phyloP scores from a whole-genome alignment of 53 echinoderm and acorn worm genomes.

The Echinarachnius parma region DNA sequence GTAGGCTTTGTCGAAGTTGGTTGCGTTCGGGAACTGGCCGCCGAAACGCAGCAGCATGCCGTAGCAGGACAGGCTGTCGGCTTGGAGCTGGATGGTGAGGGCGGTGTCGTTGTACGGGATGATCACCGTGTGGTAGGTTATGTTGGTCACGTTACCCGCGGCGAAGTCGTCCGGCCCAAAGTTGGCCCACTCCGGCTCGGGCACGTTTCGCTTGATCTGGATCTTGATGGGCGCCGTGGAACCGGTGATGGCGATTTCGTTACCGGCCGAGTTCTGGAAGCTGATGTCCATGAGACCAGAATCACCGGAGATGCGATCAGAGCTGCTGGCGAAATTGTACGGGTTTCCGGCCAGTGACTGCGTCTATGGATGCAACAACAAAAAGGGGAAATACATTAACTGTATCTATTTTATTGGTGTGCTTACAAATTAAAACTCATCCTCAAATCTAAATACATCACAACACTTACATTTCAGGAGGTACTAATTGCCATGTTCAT shows the following conservation, averaged over 20 bases:
- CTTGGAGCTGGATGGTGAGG: conserved; percentile 47
- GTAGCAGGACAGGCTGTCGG: conserved; percentile 25
- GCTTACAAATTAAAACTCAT: too few species aligned
- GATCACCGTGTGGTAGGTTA: conserved; percentile 63
- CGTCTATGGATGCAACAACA: neutral
- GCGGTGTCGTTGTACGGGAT: conserved; percentile 57
- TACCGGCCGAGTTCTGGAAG: conserved; percentile 18
- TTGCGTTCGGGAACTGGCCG: conserved; percentile 40
- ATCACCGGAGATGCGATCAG: conserved; percentile 50
- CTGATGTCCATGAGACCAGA: conserved; percentile 51
- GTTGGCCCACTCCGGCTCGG: conserved; percentile 32
- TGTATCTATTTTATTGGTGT: too few species aligned
- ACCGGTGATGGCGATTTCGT: conserved; percentile 47
- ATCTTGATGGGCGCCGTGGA: conserved; percentile 29
- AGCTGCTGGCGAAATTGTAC: conserved; percentile 67
- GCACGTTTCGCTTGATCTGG: conserved; percentile 37
- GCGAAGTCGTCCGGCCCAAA: conserved; percentile 30
- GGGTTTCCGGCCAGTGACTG: conserved; percentile 43
- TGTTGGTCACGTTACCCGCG: conserved; percentile 49
- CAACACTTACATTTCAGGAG: too few species aligned
- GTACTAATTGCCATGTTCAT: too few species aligned
- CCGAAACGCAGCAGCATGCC: conserved; percentile 49
- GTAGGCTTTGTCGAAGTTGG: conserved; percentile 24
- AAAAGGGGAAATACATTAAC: neutral
- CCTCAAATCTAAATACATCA: too few species aligned